Base-by-base conservation (phyloP, 2,888 invertebrate genomes). In the Phytoseiulus persimilis region DNA sequence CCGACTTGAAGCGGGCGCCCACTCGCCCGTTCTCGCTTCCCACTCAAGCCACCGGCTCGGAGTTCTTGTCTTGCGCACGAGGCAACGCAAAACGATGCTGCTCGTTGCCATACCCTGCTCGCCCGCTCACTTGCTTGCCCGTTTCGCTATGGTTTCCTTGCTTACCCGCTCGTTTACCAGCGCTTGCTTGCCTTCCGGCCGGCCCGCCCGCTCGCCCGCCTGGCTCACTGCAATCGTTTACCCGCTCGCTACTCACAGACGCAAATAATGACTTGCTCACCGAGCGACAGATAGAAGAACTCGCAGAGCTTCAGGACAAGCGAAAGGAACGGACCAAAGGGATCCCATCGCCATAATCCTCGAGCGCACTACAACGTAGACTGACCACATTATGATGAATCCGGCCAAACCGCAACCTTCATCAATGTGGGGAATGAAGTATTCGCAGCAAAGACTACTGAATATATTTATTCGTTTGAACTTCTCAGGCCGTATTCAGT, bases 1-100 rank as follows among this genome's bases (percentile, higher is more conserved):
- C 87, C 87, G 87, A 87, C 32, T n/a, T 9, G 32, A 14, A 45
- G 87, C 45, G 87, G 45, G 39, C 39, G 87, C 45, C 87, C 11
- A 28, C n/a, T 87, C 33, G 39, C 45, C 28, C 45, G 2, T 23
- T 31, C n/a, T 32, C n/a, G 33, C 2, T 28, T 87, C 39, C 87
- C 23, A 11, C n/a, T 45, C 87, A 9, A 6, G 32, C 87, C n/a
- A 23, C 1, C 33, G n/a, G 87, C 45, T 32, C 45, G 31, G 39
- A 33, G n/a, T 32, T 33, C 87, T 32, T 31, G 32, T 65, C 65
- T 65, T 65, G 65, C 65, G 65, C 65, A 28, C 65, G 18, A 65
- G 65, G 23, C 65, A 65, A 65, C 65, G 65, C 65, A 65, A 65
- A 65, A 65, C 65, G 65, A 65, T 65, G 65, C 11, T 28, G 65